Percentiles rank a stretch among this genome's conserved stretches.
Conservation (phyloP, 2,888 invertebrate genomes). For the Glyphotaelius pellucidus region DNA sequence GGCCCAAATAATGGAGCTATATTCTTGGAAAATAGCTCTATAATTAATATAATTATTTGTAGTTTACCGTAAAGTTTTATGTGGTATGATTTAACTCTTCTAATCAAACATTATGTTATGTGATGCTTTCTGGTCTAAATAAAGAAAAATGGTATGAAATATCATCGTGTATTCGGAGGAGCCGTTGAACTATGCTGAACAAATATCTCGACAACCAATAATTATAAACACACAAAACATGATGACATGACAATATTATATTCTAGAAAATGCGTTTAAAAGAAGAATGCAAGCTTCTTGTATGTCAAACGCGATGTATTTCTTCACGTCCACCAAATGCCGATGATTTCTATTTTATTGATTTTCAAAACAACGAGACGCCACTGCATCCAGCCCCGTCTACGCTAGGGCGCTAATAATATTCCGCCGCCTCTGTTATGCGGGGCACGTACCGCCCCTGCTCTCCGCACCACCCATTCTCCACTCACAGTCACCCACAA, state of each 20-base stretch:
- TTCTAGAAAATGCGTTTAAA: not conserved
- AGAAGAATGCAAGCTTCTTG: not conserved
- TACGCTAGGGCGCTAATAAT: constrained; percentile 61
- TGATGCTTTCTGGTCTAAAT: too few species aligned
- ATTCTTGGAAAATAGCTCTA: too few species aligned
- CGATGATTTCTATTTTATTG: not conserved
- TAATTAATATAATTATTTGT: too few species aligned
- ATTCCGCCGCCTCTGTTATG: constrained; percentile 61
- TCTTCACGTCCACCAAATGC: not conserved
- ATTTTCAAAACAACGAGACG: constrained; percentile 7
- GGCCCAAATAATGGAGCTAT: too few species aligned
- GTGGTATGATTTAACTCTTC: too few species aligned
- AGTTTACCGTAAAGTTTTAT: too few species aligned
- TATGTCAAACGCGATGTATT: not conserved
- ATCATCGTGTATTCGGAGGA: too few species aligned
- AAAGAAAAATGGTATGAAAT: too few species aligned
- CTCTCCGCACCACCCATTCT: constrained; percentile 48
- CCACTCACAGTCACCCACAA: constrained; percentile 12
- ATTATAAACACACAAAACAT: not conserved
- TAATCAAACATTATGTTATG: too few species aligned
- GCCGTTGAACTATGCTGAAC: too few species aligned
- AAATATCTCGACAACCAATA: accelerated
- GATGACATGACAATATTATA: not conserved
- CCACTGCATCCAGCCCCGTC: constrained; percentile 45
- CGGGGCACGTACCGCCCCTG: constrained; percentile 59